These are phyloP conservation scores for Meteorus cinctellus DNA, from an alignment of 2,888 invertebrate species.

Conservation along the genomic window DNA sequence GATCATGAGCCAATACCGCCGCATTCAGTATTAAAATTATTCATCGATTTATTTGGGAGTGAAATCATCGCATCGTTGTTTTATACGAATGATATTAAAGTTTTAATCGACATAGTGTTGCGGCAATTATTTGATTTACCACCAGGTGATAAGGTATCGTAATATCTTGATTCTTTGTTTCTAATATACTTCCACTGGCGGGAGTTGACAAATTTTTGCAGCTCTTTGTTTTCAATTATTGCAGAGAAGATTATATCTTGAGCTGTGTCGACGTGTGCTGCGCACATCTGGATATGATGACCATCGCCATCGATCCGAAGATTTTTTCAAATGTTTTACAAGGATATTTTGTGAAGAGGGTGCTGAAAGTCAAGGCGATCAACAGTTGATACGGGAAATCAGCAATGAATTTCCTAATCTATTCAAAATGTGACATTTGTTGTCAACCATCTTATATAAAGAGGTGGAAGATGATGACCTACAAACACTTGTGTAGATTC, in stretches of 20 bases:
- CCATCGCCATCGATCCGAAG: slow-evolving; percentile 86
- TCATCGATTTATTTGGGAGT: slow-evolving; percentile 88
- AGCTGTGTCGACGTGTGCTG: slow-evolving; percentile 85
- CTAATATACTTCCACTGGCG: too few species aligned
- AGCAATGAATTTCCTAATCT: slow-evolving; percentile 88
- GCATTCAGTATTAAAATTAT: slow-evolving; percentile 91
- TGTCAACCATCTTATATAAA: slow-evolving; percentile 57
- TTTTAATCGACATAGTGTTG: slow-evolving; percentile 93
- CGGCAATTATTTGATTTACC: slow-evolving; percentile 92
- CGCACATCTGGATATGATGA: slow-evolving; percentile 87
- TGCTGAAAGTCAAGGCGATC: slow-evolving; percentile 83
- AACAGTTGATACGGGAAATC: slow-evolving; percentile 85
- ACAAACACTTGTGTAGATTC: slow-evolving; percentile 64
- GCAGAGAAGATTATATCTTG: slow-evolving; percentile 84
- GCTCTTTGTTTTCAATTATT: slow-evolving; percentile 9
- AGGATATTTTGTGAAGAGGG: slow-evolving; percentile 90
- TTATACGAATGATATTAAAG: slow-evolving; percentile 96
- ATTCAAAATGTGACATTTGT: slow-evolving; percentile 71
- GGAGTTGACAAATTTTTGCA: too few species aligned
- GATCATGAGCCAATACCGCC: slow-evolving; percentile 86
- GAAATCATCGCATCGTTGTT: slow-evolving; percentile 88
- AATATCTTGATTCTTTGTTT: too few species aligned
- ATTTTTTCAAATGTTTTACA: slow-evolving; percentile 90
- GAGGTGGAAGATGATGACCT: slow-evolving; percentile 64
- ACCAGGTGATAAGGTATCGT: slow-evolving; percentile 85